phyloP scores from a whole-genome alignment of 1,140 invertebrate genomes.

The Nasonia vitripennis region DNA sequence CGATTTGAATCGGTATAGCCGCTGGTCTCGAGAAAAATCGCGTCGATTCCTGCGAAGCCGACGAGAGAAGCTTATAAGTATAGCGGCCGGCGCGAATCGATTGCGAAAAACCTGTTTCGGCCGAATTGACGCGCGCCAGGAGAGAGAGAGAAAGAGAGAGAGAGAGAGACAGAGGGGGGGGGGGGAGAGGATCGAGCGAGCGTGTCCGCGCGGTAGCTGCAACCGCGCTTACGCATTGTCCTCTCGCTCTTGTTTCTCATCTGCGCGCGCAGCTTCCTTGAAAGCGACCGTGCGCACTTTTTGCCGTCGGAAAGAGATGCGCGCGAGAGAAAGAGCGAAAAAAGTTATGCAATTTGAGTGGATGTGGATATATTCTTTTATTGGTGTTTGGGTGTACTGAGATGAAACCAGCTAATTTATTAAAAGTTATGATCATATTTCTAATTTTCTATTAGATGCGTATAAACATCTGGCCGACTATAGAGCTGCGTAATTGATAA shows the following conservation, averaged over 20 bases:
- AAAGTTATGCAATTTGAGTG: background rate
- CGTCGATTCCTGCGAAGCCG: constrained; percentile 47
- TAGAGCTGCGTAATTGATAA: too few relatives aligned
- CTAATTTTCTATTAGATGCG: too few relatives aligned
- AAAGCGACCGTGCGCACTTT: background rate
- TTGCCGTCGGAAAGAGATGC: background rate
- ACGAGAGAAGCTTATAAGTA: background rate
- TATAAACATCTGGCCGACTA: too few relatives aligned
- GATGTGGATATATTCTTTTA: too few relatives aligned
- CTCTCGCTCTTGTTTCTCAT: background rate
- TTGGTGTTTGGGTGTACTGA: too few relatives aligned
- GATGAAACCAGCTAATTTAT: too few relatives aligned
- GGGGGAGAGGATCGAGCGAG: background rate
- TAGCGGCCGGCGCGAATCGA: constrained; percentile 57
- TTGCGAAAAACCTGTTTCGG: constrained; percentile 59
- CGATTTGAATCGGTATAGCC: constrained; percentile 55
- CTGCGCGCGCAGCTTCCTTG: constrained; percentile 8
- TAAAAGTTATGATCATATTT: too few relatives aligned
- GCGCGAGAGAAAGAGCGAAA: background rate
- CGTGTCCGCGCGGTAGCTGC: constrained; percentile 18
- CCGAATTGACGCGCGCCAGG: constrained; percentile 48
- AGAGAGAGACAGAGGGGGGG: too few relatives aligned
- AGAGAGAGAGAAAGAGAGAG: too few relatives aligned
- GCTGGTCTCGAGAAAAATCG: constrained; percentile 49
- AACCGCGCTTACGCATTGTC: constrained; percentile 46